Evolutionary conservation across 2,113 vertebrate species (phyloP), one percentile per base, ranked within the genome.

Genomic region (Coracopsis vasa): DNA sequence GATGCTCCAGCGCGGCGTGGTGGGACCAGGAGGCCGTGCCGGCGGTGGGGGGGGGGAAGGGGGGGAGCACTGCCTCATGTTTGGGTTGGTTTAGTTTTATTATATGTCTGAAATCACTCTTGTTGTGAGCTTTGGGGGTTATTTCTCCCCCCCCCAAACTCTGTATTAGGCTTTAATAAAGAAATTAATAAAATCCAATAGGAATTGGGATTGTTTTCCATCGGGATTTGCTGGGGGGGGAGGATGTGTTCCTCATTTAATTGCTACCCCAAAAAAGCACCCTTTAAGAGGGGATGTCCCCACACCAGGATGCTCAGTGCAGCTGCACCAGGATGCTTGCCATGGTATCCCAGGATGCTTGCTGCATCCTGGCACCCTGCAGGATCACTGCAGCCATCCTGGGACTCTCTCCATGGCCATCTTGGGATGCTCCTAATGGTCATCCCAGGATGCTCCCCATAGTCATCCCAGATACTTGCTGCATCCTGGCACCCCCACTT

Each of bases 151-250:
- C 67, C 31, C 66, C 10, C 42, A 41, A n/a, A n/a, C n/a, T 65
- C 37, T 51, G 81, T 85, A 86, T 80, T 79, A 42, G 69, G 96
- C 96, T 97, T 97, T 93, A 91, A 95, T 95, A 95, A 96, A 94
- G 54, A 84, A 95, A 95, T 89, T 1, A 66, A 83, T 90, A 62
- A 87, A 61, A 88, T 17, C 58, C 14, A 41, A 44, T 51, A 33
- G n/a, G 58, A 82, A 42, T 7, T 1, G 19, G 16, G 18, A 0
- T 90, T 89, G 20, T 73, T 89, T 51, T 37, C 7, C 2, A 6
- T 8, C 33, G 50, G 65, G 58, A 31, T 73, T 90, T 74, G 10
- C 13, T 23, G 50, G 35, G 9, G 14, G 6, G 11, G 37, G 2
- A n/a, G n/a, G n/a, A n/a, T n/a, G 1, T 6, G 31, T 58, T 33